Base-by-base conservation (phyloP, 1,140 invertebrate genomes). In the Drosophila equinoxialis region DNA sequence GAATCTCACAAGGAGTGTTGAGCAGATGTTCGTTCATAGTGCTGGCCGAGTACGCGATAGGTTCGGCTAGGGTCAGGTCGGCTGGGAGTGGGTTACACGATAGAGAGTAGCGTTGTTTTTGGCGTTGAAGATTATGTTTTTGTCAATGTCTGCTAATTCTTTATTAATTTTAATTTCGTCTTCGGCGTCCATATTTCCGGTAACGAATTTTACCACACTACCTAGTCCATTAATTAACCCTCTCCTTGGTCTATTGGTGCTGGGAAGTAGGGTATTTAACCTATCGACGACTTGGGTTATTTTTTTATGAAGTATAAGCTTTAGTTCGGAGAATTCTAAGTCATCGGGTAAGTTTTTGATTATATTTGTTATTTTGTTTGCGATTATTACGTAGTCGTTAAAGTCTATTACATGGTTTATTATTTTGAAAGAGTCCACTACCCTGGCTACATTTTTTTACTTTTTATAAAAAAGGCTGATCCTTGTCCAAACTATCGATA, bases 211-310 rank as follows among this genome's bases (percentile, higher is more conserved):
- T 3, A 11, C 51, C 2, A 54, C 20, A 17, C 14, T 54, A 17
- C 51, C 51, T 23, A 54, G 17, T 10, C 51, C 51, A 13, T 54
- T 54, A 8, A 57, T 57, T 26, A 30, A 57, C n/a, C 8, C 54
- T 10, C 54, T 57, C 11, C 13, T 57, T 3, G 54, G 6, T 30
- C 54, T 42, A 6, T 2, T 57, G 13, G 6, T 30, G 6, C 2
- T 1, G 0, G 54, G 54, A 3, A 57, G 7, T 23, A 57, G 30
- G 23, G 54, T 57, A 13, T 26, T n/a, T 42, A 42, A 6, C 6
- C 23, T 57, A 13, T 57, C 8, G 3, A 23, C 3, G 11, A 26
- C 26, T 7, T 57, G 26, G 1, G 6, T 2, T 13, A 57, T 26
- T 13, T 57, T 57, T 11, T 57, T 13, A 6, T 57, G 54, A 5